These are phyloP conservation scores for Petrocephalus schoutedeni DNA, from an alignment of 2,797 vertebrate species.

Conservation along the genomic window DNA sequence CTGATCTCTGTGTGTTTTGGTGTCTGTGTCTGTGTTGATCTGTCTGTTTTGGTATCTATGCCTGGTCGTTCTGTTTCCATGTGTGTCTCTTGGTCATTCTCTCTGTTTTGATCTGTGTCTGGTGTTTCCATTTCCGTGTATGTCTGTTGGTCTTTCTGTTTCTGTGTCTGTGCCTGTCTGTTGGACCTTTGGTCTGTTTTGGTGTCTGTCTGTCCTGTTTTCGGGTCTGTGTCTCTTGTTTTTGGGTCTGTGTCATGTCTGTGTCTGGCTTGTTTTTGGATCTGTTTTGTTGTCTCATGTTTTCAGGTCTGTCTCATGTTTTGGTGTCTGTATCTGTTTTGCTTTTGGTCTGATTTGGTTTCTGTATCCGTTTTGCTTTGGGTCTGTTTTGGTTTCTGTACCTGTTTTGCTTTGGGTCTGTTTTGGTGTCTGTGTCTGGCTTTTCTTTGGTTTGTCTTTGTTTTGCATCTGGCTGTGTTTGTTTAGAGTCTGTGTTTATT, in stretches of 20 bases:
- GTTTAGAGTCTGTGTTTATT: not conserved
- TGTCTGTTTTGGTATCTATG: not conserved
- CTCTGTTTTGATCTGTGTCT: not conserved
- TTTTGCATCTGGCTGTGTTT: slow-evolving; percentile 1
- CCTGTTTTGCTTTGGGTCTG: not conserved
- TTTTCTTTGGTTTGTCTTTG: not conserved
- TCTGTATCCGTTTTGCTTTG: not conserved
- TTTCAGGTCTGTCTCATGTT: not conserved
- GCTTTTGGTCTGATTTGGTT: not conserved
- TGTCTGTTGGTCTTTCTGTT: not conserved
- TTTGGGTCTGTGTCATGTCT: too few relatives aligned
- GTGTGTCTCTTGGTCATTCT: not conserved
- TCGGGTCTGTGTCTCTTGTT: too few relatives aligned
- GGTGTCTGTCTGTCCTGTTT: too few relatives aligned
- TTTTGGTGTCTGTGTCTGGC: not conserved
- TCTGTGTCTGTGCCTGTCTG: not conserved
- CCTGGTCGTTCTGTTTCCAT: too few relatives aligned
- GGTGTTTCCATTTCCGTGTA: not conserved
- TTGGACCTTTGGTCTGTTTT: too few relatives aligned
- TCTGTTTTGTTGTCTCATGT: too few relatives aligned
- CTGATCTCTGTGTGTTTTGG: not conserved
- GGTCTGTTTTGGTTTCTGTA: not conserved
- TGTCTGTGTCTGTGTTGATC: not conserved
- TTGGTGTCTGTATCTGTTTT: not conserved
- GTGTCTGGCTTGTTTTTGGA: too few relatives aligned